Evolutionary conservation across 2,888 invertebrate species (phyloP), one percentile per base, ranked within the genome.

Genomic region (Crocallis elinguaria): DNA sequence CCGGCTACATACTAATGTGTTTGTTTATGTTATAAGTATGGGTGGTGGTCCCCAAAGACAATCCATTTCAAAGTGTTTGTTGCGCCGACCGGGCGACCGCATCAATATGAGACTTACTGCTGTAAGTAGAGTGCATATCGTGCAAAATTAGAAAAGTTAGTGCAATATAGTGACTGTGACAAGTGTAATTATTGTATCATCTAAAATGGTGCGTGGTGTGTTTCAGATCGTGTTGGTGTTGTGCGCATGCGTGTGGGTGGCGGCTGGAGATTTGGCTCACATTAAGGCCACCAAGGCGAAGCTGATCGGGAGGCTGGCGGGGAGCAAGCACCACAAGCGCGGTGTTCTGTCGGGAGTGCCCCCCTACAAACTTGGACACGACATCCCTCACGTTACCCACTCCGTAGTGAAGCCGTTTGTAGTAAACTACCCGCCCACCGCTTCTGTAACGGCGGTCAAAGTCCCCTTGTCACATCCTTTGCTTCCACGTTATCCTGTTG

Each of bases 11-110:
- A 88, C 86, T 84, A 87, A 89, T 88, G 61, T 21, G 56, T 41
- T 42, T 49, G 66, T 78, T 62, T 82, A 89, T 77, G 87, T 90
- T 90, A 90, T 90, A 90, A 89, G 86, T 90, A 89, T 84, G 69
- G 79, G 88, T 86, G 77, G 63, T 54, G 49, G 65, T 62, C 64
- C 60, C 55, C 60, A 72, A 71, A 67, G 80, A 61, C 70, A 73
- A 73, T 81, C 69, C 80, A 82, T 88, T 77, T 74, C 64, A 64
- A 65, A 74, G 69, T 67, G 69, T 71, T 70, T 60, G 77, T 81
- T 73, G 81, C 78, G 79, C 75, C 76, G 79, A 71, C 67, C 74
- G 78, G 84, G 75, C 80, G 84, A 82, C 86, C 68, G 78, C 73
- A 60, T 53, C 69, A 69, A 67, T 64, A 90, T 90, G 90, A 86